These are phyloP conservation scores for Triops cancriformis DNA, from an alignment of 1,140 invertebrate species.

Conservation along the genomic window DNA sequence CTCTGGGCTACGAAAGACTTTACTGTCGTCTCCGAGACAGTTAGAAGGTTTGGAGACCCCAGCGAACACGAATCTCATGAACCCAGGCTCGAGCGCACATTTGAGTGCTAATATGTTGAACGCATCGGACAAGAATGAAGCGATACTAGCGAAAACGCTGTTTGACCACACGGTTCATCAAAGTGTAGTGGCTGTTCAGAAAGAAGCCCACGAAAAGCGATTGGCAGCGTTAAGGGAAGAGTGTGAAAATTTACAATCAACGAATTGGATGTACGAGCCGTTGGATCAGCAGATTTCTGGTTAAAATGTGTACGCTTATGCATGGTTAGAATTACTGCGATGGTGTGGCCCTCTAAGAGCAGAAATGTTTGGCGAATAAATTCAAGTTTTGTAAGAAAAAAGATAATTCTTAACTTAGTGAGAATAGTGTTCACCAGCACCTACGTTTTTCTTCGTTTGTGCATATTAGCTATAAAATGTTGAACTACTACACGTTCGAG, in stretches of 20 bases:
- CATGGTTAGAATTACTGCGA: too few species aligned
- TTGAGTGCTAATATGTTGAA: not conserved
- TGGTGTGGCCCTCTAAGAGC: too few species aligned
- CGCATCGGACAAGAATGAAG: not conserved
- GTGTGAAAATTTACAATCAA: not conserved
- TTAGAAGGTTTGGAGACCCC: constrained; percentile 4
- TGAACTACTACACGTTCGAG: too few species aligned
- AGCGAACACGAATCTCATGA: not conserved
- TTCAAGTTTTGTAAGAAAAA: too few species aligned
- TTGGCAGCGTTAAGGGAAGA: not conserved
- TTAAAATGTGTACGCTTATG: not conserved
- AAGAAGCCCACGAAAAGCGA: not conserved
- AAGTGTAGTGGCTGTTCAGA: not conserved
- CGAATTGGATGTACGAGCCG: not conserved
- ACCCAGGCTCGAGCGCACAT: not conserved
- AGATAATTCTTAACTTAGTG: too few species aligned
- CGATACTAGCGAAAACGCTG: not conserved
- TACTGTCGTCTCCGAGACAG: not conserved
- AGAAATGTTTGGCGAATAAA: too few species aligned
- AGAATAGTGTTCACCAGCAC: too few species aligned
- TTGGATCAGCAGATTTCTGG: not conserved
- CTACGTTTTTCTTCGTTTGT: too few species aligned
- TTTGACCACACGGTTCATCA: not conserved
- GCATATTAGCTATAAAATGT: too few species aligned
- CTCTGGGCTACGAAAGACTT: not conserved